phyloP scores from a whole-genome alignment of 2,113 vertebrate species.

The Corythaixoides concolor region DNA sequence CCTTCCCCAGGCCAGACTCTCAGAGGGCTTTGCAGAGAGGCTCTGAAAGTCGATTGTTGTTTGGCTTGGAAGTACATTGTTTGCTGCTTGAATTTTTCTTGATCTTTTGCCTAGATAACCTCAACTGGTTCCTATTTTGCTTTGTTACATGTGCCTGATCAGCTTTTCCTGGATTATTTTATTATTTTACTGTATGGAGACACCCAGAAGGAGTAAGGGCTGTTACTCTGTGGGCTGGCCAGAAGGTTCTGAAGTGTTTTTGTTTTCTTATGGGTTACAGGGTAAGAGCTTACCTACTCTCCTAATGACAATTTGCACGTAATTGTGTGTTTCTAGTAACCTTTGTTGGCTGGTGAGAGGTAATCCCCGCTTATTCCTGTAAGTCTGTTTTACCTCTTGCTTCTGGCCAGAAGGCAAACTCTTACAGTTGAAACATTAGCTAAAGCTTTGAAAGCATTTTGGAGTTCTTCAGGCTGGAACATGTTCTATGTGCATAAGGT shows the following conservation, averaged over 20 bases:
- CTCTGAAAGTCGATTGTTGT: constrained; percentile 45
- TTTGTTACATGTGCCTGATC: not conserved
- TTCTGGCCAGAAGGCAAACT: not conserved
- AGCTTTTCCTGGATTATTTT: constrained; percentile 10
- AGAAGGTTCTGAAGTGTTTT: not conserved
- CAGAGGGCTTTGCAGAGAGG: constrained; percentile 54
- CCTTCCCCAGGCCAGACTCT: constrained; percentile 53
- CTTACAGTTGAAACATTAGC: not conserved
- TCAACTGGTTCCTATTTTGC: constrained; percentile 30
- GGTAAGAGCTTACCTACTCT: constrained; percentile 2
- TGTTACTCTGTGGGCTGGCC: not conserved
- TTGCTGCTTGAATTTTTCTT: constrained; percentile 65
- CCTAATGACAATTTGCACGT: not conserved
- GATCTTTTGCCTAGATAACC: constrained; percentile 61
- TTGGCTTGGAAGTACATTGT: constrained; percentile 57
- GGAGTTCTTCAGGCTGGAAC: not conserved
- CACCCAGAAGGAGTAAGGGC: not conserved
- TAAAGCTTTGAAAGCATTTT: not conserved
- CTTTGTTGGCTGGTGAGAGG: constrained; percentile 17
- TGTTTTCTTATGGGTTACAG: not conserved
- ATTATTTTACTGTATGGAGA: not conserved
- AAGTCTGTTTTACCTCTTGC: not conserved
- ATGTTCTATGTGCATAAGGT: not conserved
- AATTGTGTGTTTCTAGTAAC: constrained; percentile 35
- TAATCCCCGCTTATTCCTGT: not conserved